Conservation (phyloP, 64 coral and sea anemone genomes). For the Catalaphyllia jardinei region DNA sequence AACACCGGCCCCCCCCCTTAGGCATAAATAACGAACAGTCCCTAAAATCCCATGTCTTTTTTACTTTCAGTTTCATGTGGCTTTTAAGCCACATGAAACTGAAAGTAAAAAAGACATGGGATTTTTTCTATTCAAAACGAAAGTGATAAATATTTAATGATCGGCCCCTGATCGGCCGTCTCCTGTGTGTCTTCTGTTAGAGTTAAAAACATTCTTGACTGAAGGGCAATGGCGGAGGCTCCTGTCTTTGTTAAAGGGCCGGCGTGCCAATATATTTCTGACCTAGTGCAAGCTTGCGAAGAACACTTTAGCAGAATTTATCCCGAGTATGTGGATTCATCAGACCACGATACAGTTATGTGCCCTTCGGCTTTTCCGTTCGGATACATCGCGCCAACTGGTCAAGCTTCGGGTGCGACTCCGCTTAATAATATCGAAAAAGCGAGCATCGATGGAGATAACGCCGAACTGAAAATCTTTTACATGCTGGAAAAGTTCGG, state of each 20-base stretch:
- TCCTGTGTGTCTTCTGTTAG: no score
- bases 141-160: no score
- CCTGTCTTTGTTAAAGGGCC: conserved; percentile 2
- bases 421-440: background rate
- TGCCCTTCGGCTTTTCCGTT: conserved; percentile 19
- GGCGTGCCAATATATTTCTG: background rate
- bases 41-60: no score
- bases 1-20: no score
- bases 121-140: no score
- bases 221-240: background rate
- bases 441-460: background rate
- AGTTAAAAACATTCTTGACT: no score
- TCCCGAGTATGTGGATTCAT: conserved; percentile 1
- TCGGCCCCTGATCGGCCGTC: no score
- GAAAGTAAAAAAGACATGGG: no score
- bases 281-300: conserved; percentile 10
- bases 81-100: no score
- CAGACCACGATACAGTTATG: conserved; percentile 14
- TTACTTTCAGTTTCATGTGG: no score
- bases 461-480: conserved; percentile 3
- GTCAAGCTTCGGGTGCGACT: background rate
- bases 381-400: conserved; percentile 1
- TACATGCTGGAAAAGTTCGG: background rate
- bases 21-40: no score
- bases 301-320: conserved; percentile 6